A percentile compares a stretch with the other conserved stretches of the same genome.
phyloP scores from a whole-genome alignment of 2,113 vertebrate species.

The Siniperca chuatsi region DNA sequence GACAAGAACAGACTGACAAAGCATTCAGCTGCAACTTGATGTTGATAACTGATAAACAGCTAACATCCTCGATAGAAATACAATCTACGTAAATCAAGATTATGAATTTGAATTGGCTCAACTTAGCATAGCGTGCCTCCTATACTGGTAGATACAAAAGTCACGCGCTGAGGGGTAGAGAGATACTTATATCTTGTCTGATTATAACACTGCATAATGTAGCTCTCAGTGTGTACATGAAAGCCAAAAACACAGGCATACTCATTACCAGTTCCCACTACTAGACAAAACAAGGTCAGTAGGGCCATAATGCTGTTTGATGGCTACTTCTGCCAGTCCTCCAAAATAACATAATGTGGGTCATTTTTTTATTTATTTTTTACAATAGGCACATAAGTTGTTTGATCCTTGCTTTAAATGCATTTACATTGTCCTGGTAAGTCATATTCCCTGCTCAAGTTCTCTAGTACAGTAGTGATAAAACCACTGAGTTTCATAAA shows the following conservation, averaged over 20 bases:
- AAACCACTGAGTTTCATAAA: not conserved
- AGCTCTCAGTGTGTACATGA: not conserved
- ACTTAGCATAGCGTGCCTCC: not conserved
- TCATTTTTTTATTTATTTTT: not conserved
- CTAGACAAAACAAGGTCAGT: slow-evolving; percentile 11
- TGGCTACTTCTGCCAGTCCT: not conserved
- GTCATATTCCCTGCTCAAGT: not conserved
- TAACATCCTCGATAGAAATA: not conserved
- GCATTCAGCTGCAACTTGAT: slow-evolving; percentile 5
- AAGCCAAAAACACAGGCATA: not conserved
- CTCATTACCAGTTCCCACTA: not conserved
- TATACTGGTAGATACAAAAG: not conserved
- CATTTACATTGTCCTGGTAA: not conserved
- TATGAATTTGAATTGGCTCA: not conserved
- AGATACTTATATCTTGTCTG: not conserved
- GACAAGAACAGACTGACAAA: not conserved
- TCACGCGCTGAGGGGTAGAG: not conserved
- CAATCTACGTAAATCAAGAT: not conserved
- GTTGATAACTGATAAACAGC: not conserved
- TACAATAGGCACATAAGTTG: not conserved
- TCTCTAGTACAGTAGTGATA: no score
- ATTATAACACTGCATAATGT: not conserved
- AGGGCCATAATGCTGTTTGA: not conserved
- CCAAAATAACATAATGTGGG: not conserved
- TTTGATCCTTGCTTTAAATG: not conserved